Conservation (phyloP, 2,888 invertebrate genomes). For the Epinotia bilunana region DNA sequence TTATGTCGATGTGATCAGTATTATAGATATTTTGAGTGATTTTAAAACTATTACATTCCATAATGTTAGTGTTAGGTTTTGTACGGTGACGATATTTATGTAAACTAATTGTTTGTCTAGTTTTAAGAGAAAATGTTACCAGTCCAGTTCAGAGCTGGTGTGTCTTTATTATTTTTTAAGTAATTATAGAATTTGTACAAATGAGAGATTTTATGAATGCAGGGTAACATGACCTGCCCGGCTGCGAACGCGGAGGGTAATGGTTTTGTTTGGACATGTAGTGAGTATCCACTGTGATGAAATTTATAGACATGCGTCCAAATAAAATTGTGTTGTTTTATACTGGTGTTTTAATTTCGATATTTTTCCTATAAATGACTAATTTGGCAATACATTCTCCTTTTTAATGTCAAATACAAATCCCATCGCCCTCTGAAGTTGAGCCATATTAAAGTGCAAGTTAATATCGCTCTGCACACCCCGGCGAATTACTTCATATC, state of each 20-base stretch:
- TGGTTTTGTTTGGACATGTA: constrained; percentile 42
- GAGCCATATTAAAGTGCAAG: neutral
- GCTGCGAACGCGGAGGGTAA: constrained; percentile 39
- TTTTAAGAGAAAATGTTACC: constrained; percentile 49
- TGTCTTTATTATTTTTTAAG: constrained; percentile 35
- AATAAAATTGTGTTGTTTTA: constrained; percentile 43
- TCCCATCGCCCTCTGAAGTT: neutral
- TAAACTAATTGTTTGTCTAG: constrained; percentile 53
- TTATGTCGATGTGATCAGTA: constrained; percentile 68
- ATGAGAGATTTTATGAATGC: constrained; percentile 27
- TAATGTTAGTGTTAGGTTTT: constrained; percentile 54
- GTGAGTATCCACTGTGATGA: constrained; percentile 40
- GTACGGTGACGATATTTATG: constrained; percentile 60
- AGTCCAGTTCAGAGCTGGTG: constrained; percentile 42
- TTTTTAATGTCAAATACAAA: neutral
- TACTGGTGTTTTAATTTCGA: constrained; percentile 22
- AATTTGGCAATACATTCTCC: neutral
- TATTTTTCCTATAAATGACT: neutral
- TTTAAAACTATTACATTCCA: constrained; percentile 61
- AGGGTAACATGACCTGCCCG: constrained; percentile 25
- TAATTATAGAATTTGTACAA: constrained; percentile 42
- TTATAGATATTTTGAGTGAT: constrained; percentile 61
- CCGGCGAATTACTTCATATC: neutral
- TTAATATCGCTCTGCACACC: neutral
- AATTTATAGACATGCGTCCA: constrained; percentile 41